Evolutionary conservation across 2,888 invertebrate species (phyloP), one percentile per base, ranked within the genome.

Genomic region (Polymixis lichenea): DNA sequence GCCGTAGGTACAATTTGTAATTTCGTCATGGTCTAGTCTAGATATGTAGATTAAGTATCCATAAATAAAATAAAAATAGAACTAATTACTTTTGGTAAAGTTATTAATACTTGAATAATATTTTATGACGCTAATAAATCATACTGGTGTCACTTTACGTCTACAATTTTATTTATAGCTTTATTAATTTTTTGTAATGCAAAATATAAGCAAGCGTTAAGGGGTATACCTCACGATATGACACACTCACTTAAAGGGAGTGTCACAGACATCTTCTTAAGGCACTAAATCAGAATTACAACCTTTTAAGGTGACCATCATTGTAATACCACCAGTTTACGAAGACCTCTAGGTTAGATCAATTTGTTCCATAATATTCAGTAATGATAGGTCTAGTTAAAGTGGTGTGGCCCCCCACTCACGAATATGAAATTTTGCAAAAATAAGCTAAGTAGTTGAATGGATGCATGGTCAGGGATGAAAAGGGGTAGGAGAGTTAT

Each of bases 211-310:
- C 61, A 38, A 49, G 46, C 17, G 69, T 84, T 77, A 65, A 78
- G 86, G 77, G 71, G 75, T 79, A 78, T 46, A 69, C 64, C 67
- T 82, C 46, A 15, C 68, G 65, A 72, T 77, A 77, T 86, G 75
- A 83, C 72, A 56, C 2, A 19, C 56, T 83, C 72, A 83, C 81
- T 85, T 84, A 87, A 86, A 89, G 91, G 90, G 88, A 88, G 84
- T 84, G 86, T 81, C 87, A 86, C 64, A 62, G 75, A 87, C 84
- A 86, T 90, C 89, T 90, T 90, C 91, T 91, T 92, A 90, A 86
- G 80, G 86, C 86, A 91, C 91, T 94, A 94, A 93, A 94, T 94
- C 94, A 94, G 90, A 84, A 92, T 94, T 92, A 92, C 86, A 88
- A 86, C 87, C 90, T 92, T 92, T 89, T 90, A 89, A 92, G 91